Percentiles rank a stretch among this genome's conserved stretches.
These are phyloP conservation scores for Chaetodon trifascialis DNA, from an alignment of 2,113 vertebrate genomes.

Conservation along the genomic window DNA sequence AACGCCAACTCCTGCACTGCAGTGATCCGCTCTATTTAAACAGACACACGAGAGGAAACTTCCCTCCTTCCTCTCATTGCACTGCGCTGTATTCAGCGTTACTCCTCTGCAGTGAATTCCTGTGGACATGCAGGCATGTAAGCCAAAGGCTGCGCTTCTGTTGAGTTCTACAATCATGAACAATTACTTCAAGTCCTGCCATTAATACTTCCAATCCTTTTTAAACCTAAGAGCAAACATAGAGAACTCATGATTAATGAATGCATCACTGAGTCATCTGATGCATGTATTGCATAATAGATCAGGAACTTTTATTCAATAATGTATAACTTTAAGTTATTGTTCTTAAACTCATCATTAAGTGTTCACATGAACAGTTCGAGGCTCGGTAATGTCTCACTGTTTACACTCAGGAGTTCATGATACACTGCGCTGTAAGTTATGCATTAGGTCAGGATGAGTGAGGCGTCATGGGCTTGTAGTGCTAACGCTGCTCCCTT, in stretches of 20 bases:
- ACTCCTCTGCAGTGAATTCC: background rate
- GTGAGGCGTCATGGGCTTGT: background rate
- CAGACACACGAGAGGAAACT: background rate
- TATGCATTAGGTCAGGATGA: background rate
- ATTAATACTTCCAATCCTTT: background rate
- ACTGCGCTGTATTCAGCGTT: background rate
- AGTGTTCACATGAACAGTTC: background rate
- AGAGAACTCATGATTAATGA: background rate
- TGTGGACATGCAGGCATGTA: background rate
- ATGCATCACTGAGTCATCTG: background rate
- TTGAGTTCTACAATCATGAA: no score
- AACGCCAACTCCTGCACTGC: background rate
- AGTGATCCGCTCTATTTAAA: slow-evolving; percentile 8
- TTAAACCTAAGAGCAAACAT: background rate
- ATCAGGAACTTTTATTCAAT: background rate
- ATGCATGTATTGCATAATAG: background rate
- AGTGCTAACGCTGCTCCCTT: background rate
- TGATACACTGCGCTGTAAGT: background rate
- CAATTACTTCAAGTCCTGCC: background rate
- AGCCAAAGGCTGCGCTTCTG: background rate
- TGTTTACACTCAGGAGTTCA: background rate
- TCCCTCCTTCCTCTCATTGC: background rate
- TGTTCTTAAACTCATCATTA: background rate
- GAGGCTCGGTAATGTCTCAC: background rate
- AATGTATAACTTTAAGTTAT: background rate